Evolutionary conservation across 2,113 vertebrate genomes (phyloP), one percentile per base, ranked within the genome.

Genomic region (Zingel zingel): DNA sequence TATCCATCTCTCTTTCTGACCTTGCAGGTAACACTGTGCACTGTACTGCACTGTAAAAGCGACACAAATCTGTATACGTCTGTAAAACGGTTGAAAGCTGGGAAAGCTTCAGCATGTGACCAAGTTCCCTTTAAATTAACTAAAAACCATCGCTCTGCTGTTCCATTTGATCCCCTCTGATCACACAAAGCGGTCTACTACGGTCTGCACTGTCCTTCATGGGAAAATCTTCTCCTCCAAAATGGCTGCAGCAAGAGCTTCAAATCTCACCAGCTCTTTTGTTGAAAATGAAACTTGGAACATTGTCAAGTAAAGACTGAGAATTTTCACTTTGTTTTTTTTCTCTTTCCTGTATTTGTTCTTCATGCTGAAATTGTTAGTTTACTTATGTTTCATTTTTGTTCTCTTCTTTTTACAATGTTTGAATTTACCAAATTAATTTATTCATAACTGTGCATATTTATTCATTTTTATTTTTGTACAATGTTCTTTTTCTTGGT

Each of bases 401-500:
- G 30, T 74, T 86, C 39, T 83, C 27, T n/a, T 86, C 65, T 84
- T 87, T 91, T 77, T 86, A 86, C 81, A 78, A 88, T 88, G 77
- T 93, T 88, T 87, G 88, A 91, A 92, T 92, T 93, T 93, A 94
- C 92, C 92, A 93, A 94, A 94, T 92, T 88, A 2, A 94, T 94
- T 94, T 95, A 95, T 95, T 95, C 94, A 92, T 93, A 86, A 94
- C 59, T 8, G 79, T 93, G 89, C 84, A 88, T 95, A 95, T 96
- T 96, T 95, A 95, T 95, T 95, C 86, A 92, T 94, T 94, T 92
- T 84, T 90, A 84, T 93, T 93, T 94, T 94, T 93, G 77, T 93
- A 93, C 79, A 70, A 61, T 80, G 83, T 82, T 85, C 71, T 59
- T 48, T 25, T 79, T 66, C 33, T 33, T 33, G 33, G 33, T 33